Evolutionary conservation across 1,140 invertebrate species (phyloP).

Genomic region (Atta cephalotes): DNA sequence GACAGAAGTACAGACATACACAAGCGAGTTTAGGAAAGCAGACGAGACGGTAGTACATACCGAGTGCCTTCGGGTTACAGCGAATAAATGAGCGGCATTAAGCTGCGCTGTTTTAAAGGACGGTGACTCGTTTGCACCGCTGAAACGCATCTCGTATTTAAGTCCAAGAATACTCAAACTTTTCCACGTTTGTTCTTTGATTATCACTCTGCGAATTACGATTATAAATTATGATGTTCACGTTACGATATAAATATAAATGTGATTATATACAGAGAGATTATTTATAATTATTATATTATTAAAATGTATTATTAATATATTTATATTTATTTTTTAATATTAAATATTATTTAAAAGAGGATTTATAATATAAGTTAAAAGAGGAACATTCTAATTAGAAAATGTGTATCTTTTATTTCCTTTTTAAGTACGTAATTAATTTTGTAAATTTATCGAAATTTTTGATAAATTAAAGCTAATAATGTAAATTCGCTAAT

Average conservation of each 20-base stretch:
- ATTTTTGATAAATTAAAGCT: background rate
- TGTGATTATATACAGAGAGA: background rate
- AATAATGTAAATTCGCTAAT: background rate
- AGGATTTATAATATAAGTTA: background rate
- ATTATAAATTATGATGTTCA: constrained; percentile 20
- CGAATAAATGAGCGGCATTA: constrained; percentile 25
- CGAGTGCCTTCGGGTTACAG: constrained; percentile 57
- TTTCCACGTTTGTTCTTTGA: constrained; percentile 30
- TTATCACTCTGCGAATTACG: background rate
- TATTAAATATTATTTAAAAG: background rate
- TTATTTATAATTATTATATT: constrained; percentile 6
- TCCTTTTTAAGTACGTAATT: background rate
- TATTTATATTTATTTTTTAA: background rate
- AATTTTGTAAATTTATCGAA: background rate
- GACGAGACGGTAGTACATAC: constrained; percentile 9
- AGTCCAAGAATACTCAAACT: constrained; percentile 41
- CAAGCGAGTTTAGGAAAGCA: constrained; percentile 11
- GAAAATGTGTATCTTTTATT: background rate
- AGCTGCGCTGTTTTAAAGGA: constrained; percentile 48
- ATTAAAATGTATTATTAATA: constrained; percentile 2
- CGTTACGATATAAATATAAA: background rate
- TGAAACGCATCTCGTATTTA: constrained; percentile 31
- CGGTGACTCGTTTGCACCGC: constrained; percentile 29
- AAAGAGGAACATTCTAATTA: background rate
- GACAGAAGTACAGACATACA: constrained; percentile 44